These are phyloP conservation scores for Meteorus sp. DNA, from an alignment of 1,140 invertebrate species.

Conservation along the genomic window DNA sequence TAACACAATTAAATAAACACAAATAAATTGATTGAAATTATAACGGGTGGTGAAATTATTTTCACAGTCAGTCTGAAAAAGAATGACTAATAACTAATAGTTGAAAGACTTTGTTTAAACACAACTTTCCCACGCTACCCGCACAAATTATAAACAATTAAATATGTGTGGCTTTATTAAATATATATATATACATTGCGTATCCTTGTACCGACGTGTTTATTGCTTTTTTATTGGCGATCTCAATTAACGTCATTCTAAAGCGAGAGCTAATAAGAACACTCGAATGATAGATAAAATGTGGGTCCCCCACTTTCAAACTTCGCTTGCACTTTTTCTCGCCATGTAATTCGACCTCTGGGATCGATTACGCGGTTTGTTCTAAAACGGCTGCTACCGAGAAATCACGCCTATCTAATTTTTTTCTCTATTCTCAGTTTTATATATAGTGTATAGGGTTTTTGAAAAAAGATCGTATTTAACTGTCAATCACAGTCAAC, in stretches of 20 bases:
- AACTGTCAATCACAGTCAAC: too few species aligned
- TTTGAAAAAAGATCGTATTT: background rate
- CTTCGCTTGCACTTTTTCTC: background rate
- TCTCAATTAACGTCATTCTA: slow-evolving; percentile 19
- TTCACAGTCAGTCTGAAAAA: background rate
- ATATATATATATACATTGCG: slow-evolving; percentile 13
- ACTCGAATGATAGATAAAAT: slow-evolving; percentile 10
- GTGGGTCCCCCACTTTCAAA: background rate
- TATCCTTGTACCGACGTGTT: slow-evolving; percentile 25
- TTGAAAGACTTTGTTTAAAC: slow-evolving; percentile 8
- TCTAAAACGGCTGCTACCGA: background rate
- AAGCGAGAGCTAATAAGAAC: slow-evolving; percentile 1
- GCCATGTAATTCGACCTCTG: slow-evolving; percentile 8
- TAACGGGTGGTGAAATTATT: too few species aligned
- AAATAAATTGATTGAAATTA: too few species aligned
- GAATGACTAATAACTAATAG: slow-evolving; percentile 1
- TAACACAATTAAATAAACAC: too few species aligned
- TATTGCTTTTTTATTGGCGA: slow-evolving; percentile 21
- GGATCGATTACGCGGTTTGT: background rate
- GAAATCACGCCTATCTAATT: background rate
- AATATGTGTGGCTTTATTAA: too few species aligned
- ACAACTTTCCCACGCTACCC: slow-evolving; percentile 21
- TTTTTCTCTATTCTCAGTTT: background rate
- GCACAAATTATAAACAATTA: slow-evolving; percentile 17
- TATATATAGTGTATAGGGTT: slow-evolving; percentile 6